Evolutionary conservation across 2,888 invertebrate genomes (phyloP), one percentile per base, ranked within the genome.

Genomic region (Pterostichus niger): DNA sequence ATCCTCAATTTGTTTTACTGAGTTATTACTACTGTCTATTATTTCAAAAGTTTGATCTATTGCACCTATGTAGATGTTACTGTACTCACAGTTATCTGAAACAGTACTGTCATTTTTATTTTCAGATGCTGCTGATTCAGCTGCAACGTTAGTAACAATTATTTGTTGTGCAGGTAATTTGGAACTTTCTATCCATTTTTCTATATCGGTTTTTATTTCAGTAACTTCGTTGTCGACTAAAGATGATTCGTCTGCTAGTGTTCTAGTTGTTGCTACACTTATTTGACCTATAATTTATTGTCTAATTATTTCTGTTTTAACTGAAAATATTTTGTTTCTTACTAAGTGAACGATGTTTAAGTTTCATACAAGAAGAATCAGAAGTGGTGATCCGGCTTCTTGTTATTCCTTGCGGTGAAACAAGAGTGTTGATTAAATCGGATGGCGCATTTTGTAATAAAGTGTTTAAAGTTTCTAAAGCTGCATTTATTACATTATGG

Each of bases 401-500:
- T 40, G 87, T 87, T 64, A 92, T 89, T 86, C 89, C 92, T 75
- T 89, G 89, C 6, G 89, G 86, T 54, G 92, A 92, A 24, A 93
- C 86, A 13, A 96, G 88, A 0, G 92, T 90, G 1, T 89, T 88
- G 78, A 92, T 90, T 44, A 94, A 90, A 0, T 91, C 90, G 0
- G 91, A 90, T 2, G 92, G 92, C 85, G 88, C 92, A 87, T 91
- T 90, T 85, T 91, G 91, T 6, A 96, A 87, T 2, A 96, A 87
- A 73, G 93, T 92, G 24, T 93, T 92, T 35, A 96, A 90, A 87
- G 93, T 92, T 89, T 99, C 98, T 88, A 98, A 91, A 15, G 97
- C 94, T 0, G 96, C 94, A 88, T 97, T 97, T 86, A 97, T 94
- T 83, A 97, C 93, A 89, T 97, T 97, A 89, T 98, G 98, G 89